phyloP scores from a whole-genome alignment of 2,113 vertebrate genomes.

The Psephotus haematonotus region DNA sequence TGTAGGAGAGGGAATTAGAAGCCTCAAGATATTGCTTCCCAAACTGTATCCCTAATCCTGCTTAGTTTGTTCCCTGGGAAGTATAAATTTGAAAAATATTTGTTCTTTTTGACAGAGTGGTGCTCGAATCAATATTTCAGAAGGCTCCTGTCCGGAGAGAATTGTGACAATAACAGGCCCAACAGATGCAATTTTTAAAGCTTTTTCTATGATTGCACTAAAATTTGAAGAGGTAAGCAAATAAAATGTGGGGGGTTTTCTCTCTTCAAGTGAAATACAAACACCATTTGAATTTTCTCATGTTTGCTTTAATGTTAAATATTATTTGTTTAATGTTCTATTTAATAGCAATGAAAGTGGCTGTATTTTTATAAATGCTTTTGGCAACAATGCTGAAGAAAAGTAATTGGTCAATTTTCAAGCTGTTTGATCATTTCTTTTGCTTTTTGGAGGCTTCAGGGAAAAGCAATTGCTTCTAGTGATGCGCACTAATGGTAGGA shows the following conservation, averaged over 20 bases:
- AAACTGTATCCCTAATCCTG: background rate
- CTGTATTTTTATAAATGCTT: conserved; percentile 61
- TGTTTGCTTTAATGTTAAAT: conserved; percentile 63
- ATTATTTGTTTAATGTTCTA: conserved; percentile 59
- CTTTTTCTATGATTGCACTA: conserved; percentile 93
- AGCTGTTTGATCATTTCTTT: conserved; percentile 66
- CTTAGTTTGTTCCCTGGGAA: background rate
- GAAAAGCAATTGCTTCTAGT: conserved; percentile 58
- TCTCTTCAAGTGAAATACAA: conserved; percentile 19
- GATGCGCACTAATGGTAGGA: conserved; percentile 52
- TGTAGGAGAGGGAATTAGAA: background rate
- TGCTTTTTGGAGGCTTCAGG: conserved; percentile 57
- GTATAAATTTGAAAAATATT: conserved; percentile 3
- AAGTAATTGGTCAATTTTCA: conserved; percentile 66
- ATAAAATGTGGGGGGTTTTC: accelerated
- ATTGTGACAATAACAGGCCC: conserved; percentile 94
- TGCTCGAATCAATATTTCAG: conserved; percentile 93
- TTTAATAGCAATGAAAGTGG: conserved; percentile 51
- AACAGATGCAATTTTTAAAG: conserved; percentile 91
- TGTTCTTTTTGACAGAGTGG: conserved; percentile 82
- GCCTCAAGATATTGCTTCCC: background rate
- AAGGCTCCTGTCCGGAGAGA: conserved; percentile 91
- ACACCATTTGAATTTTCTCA: conserved; percentile 23
- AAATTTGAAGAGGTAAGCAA: conserved; percentile 92
- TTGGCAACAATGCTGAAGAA: conserved; percentile 35